These are phyloP conservation scores for Anthophora plumipes DNA, from an alignment of 2,888 invertebrate species.

Conservation along the genomic window DNA sequence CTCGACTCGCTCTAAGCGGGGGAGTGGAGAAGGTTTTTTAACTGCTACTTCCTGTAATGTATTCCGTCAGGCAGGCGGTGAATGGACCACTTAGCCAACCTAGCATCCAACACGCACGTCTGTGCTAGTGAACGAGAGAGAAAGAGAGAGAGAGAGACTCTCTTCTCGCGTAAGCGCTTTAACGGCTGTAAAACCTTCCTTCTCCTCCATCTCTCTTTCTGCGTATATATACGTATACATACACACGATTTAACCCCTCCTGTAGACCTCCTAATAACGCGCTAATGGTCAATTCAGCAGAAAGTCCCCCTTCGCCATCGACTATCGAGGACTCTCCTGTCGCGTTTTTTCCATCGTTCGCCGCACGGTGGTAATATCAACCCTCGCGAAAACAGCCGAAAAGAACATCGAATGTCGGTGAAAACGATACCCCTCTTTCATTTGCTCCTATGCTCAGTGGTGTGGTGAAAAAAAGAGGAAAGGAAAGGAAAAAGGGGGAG, in stretches of 20 bases:
- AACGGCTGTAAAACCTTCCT: slow-evolving; percentile 58
- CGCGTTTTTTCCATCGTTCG: slow-evolving; percentile 34
- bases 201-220: slow-evolving; percentile 14
- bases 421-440: slow-evolving; percentile 25
- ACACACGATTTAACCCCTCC: neutral
- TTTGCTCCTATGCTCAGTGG: neutral
- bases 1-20: slow-evolving; percentile 15
- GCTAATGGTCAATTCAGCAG: slow-evolving; percentile 65
- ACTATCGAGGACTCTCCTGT: slow-evolving; percentile 52
- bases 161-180: slow-evolving; percentile 68
- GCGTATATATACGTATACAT: slow-evolving; percentile 12
- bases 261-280: slow-evolving; percentile 53
- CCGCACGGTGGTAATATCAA: slow-evolving; percentile 28
- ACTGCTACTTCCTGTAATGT: slow-evolving; percentile 82
- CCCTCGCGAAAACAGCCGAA: slow-evolving; percentile 20
- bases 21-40: slow-evolving; percentile 74
- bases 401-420: slow-evolving; percentile 44
- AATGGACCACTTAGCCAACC: slow-evolving; percentile 82
- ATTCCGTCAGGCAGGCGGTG: slow-evolving; percentile 77
- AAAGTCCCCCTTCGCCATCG: slow-evolving; percentile 43
- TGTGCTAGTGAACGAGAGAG: slow-evolving; percentile 29
- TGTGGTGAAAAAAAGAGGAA: neutral
- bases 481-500: slow-evolving; percentile 23
- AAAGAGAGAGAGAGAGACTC: slow-evolving; percentile 29
- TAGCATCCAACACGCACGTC: slow-evolving; percentile 72